Percentiles rank a stretch among this genome's conserved stretches.
These are phyloP conservation scores for Sakesphorus luctuosus DNA, from an alignment of 2,113 vertebrate species.

Conservation along the genomic window DNA sequence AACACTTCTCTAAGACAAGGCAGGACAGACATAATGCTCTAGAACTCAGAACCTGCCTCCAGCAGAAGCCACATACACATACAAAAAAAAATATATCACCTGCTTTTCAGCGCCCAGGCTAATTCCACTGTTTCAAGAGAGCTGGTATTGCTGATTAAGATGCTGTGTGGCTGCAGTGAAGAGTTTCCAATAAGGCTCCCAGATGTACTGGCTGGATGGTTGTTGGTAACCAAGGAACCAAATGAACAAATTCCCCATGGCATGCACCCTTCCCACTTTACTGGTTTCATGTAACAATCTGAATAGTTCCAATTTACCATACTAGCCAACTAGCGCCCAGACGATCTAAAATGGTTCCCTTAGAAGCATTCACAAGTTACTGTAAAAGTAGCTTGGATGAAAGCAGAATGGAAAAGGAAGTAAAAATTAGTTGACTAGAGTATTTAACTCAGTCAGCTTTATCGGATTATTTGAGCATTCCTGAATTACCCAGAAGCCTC, in stretches of 20 bases:
- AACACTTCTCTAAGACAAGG: slow-evolving; percentile 59
- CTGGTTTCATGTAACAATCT: neutral
- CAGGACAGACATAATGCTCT: slow-evolving; percentile 25
- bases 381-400: slow-evolving; percentile 1
- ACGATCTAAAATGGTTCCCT: neutral
- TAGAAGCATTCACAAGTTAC: neutral
- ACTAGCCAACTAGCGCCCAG: neutral
- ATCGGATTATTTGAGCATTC: neutral
- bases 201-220: slow-evolving; percentile 50
- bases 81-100: slow-evolving; percentile 41
- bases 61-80: slow-evolving; percentile 38
- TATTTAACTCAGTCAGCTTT: neutral
- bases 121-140: slow-evolving; percentile 64
- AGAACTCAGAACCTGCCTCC: slow-evolving; percentile 64
- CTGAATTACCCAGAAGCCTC: neutral
- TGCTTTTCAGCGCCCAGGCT: slow-evolving; percentile 67
- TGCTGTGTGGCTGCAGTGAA: slow-evolving; percentile 44
- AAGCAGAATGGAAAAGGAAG: slow-evolving; percentile 17
- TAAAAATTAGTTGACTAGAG: neutral
- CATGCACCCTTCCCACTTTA: slow-evolving; percentile 48
- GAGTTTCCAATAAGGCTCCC: slow-evolving; percentile 53
- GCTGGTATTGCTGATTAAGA: slow-evolving; percentile 57
- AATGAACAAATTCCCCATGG: slow-evolving; percentile 34
- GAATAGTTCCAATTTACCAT: neutral
- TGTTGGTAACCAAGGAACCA: slow-evolving; percentile 55